These are phyloP conservation scores for Ptiloglossa arizonensis DNA, from an alignment of 1,140 invertebrate genomes.

Conservation along the genomic window DNA sequence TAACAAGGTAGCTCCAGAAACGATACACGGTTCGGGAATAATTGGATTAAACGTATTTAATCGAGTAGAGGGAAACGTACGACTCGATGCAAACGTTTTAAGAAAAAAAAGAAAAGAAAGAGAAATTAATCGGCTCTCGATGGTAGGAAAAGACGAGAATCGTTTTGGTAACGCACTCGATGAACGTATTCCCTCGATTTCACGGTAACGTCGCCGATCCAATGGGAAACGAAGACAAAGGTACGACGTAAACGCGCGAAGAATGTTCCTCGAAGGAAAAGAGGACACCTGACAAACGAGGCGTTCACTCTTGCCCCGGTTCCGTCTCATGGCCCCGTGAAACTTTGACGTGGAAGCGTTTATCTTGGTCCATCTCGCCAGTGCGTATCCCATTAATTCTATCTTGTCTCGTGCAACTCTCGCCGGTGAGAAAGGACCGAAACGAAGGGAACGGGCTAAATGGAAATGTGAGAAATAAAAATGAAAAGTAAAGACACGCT, in stretches of 20 bases:
- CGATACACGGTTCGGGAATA: too few species aligned
- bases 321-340: neutral
- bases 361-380: slow-evolving; percentile 7
- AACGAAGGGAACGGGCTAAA: neutral
- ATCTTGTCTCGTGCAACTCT: neutral
- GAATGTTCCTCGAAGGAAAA: neutral
- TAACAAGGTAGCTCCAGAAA: too few species aligned
- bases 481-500: neutral
- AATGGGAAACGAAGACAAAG: neutral
- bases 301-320: neutral
- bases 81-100: too few species aligned
- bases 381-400: slow-evolving; percentile 1
- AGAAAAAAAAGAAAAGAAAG: too few species aligned
- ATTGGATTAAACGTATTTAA: too few species aligned
- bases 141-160: too few species aligned
- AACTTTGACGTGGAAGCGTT: neutral
- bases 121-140: too few species aligned
- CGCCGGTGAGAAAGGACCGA: neutral
- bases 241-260: neutral
- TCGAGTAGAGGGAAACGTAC: too few species aligned
- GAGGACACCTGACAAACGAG: neutral
- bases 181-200: too few species aligned
- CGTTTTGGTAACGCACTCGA: too few species aligned
- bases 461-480: neutral
- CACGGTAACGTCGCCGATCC: too few species aligned